These are phyloP conservation scores for Nymphicus hollandicus DNA, from an alignment of 2,113 vertebrate species.

Conservation along the genomic window DNA sequence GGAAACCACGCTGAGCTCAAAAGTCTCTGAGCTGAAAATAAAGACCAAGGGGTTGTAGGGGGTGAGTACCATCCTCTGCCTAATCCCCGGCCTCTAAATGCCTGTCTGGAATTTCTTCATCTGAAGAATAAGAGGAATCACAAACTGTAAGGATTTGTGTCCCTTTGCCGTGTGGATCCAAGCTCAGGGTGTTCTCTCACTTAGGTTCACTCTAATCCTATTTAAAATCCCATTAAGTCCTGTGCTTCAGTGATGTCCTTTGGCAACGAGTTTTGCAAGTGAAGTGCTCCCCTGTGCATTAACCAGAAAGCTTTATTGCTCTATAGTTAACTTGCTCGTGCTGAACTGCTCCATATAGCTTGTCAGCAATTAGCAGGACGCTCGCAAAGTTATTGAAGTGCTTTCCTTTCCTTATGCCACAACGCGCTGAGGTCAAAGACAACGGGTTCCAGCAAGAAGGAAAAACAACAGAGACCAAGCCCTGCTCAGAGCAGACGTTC, in stretches of 20 bases:
- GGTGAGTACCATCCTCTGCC: background rate
- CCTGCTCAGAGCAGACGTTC: fast-evolving
- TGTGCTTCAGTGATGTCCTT: slow-evolving; percentile 16
- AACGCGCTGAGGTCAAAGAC: background rate
- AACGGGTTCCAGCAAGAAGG: background rate
- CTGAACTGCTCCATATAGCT: background rate
- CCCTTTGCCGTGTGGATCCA: background rate
- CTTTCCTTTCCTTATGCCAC: background rate
- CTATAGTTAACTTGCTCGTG: background rate
- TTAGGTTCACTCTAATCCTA: background rate
- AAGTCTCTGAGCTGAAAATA: background rate
- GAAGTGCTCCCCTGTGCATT: background rate
- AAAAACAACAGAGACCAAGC: background rate
- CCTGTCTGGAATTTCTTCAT: background rate
- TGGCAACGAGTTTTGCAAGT: slow-evolving; percentile 29
- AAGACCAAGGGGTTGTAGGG: background rate
- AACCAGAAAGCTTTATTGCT: slow-evolving; percentile 22
- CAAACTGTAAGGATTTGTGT: background rate
- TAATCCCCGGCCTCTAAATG: background rate
- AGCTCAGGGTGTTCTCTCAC: slow-evolving; percentile 30
- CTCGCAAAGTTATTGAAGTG: slow-evolving; percentile 21
- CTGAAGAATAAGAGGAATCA: background rate
- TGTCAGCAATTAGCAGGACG: slow-evolving; percentile 13
- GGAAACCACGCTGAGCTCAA: background rate
- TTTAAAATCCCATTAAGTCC: slow-evolving; percentile 16